Evolutionary conservation across 2,113 vertebrate species (phyloP), one percentile per base, ranked within the genome.

Genomic region (Alexandromys fortis): DNA sequence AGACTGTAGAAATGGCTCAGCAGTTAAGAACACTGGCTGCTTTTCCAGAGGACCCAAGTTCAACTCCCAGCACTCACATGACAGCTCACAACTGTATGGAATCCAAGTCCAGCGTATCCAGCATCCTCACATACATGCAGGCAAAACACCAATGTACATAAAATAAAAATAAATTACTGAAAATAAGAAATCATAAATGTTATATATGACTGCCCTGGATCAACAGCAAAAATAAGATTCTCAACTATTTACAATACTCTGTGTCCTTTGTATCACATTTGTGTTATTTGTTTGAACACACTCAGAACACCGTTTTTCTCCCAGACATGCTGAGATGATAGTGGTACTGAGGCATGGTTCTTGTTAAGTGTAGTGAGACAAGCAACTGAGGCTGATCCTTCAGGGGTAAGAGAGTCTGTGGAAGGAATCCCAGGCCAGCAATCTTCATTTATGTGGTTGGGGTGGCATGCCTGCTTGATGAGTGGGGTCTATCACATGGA

Each of bases 211-310:
- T 73, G 16, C 61, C 49, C 79, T 52, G 1, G n/a, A 85, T 72
- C 75, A 87, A 86, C 14, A 97, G 49, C 63, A 94, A 96, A 97
- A 92, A 75, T 61, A 61, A 33, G 70, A 49, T 8, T 93, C 65
- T n/a, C n/a, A 95, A 73, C 22, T 11, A 82, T 38, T 76, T 96
- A 82, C 93, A 87, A 92, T 92, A 97, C 4, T 63, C 10, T 83
- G n/a, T 42, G 7, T 26, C 24, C 81, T 83, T 13, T 61, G 22
- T 82, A 61, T 38, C 55, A 82, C 35, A 82, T 14, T 16, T 82
- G 55, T 17, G 26, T 61, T 82, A 38, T 82, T 28, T 82, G 78
- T 96, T 87, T 97, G 33, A 75, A 96, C 89, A 92, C 3, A 88
- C 7, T 89, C 75, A 93, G 78, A 21, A 89, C 65, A 93, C 17